Percentiles rank a stretch among this genome's conserved stretches.
Conservation (phyloP, 2,888 invertebrate species). For the Spilosoma lubricipeda region DNA sequence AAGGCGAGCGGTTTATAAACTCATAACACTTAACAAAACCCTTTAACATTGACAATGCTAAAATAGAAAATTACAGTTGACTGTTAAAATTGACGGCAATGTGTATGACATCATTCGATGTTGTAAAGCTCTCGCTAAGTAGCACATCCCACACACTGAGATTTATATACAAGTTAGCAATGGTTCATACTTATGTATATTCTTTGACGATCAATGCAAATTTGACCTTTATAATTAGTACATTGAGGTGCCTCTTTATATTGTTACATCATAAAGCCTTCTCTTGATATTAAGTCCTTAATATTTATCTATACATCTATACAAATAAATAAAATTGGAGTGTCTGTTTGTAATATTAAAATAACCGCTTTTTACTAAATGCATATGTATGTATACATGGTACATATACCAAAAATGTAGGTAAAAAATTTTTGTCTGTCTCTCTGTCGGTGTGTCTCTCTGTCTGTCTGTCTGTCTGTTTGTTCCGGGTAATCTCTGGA, state of each 20-base stretch:
- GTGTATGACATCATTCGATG: slow-evolving; percentile 19
- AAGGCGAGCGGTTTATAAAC: background rate
- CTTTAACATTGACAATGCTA: slow-evolving; percentile 1
- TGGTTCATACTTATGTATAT: slow-evolving; percentile 33
- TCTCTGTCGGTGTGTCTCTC: too few relatives aligned
- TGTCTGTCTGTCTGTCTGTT: too few relatives aligned
- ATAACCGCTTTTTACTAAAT: too few relatives aligned
- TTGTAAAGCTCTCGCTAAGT: slow-evolving; percentile 46
- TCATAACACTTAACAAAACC: background rate
- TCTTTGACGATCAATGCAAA: slow-evolving; percentile 30
- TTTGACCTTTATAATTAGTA: slow-evolving; percentile 44
- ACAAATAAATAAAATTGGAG: too few relatives aligned
- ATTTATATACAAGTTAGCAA: slow-evolving; percentile 47
- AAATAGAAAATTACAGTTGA: slow-evolving; percentile 26
- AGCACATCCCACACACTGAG: slow-evolving; percentile 41
- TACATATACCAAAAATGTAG: too few relatives aligned
- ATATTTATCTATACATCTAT: too few relatives aligned
- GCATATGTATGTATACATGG: too few relatives aligned
- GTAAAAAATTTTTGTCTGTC: too few relatives aligned
- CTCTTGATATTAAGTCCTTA: background rate
- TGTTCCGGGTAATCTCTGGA: too few relatives aligned
- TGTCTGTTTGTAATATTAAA: too few relatives aligned
- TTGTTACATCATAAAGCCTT: slow-evolving; percentile 31
- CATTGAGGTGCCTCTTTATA: slow-evolving; percentile 18
- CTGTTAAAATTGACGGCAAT: slow-evolving; percentile 22